A percentile compares a stretch with the other conserved stretches of the same genome.
These are phyloP conservation scores for Azemiops feae DNA, from an alignment of 2,113 vertebrate genomes.

Conservation along the genomic window DNA sequence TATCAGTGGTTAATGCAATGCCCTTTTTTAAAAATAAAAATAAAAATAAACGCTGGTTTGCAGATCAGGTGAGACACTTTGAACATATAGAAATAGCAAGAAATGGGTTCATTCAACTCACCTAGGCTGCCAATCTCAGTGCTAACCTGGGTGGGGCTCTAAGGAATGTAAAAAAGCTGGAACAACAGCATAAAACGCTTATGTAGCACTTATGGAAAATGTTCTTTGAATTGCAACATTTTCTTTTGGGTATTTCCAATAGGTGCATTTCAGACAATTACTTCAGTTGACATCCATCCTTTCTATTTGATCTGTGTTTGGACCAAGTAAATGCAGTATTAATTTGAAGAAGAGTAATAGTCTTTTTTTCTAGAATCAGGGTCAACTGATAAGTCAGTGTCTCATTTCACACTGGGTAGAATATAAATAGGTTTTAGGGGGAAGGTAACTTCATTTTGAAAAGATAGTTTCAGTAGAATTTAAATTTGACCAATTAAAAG, in stretches of 20 bases:
- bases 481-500: background rate
- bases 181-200: background rate
- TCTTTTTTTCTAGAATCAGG: background rate
- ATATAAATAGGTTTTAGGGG: background rate
- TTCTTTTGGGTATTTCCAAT: background rate
- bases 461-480: background rate
- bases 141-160: background rate
- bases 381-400: background rate
- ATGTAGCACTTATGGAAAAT: background rate
- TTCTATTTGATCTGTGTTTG: fast-evolving
- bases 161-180: fast-evolving
- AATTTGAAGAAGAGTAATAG: background rate
- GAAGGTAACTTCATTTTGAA: conserved; percentile 35
- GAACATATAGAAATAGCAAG: background rate
- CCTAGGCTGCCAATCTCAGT: background rate
- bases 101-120: background rate
- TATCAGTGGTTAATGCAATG: background rate
- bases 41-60: background rate
- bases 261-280: background rate
- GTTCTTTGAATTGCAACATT: background rate
- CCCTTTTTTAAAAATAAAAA: background rate
- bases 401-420: background rate
- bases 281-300: background rate
- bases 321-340: background rate
- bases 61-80: background rate